Evolutionary conservation across 2,797 vertebrate genomes (phyloP).

Genomic region (Pempheris klunzingeri): DNA sequence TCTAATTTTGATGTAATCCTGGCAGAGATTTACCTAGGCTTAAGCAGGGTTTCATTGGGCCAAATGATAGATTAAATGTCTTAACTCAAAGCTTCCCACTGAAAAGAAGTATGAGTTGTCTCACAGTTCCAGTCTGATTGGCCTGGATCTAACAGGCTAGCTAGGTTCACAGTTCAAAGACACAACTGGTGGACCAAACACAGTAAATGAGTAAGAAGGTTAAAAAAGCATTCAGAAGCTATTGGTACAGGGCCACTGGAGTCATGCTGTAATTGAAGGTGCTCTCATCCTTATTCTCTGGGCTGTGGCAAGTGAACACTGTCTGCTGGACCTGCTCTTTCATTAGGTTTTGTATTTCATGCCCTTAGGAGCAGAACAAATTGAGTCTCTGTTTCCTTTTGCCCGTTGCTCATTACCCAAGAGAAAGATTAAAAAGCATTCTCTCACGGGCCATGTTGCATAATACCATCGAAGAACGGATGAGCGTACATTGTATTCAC

Average conservation of each 20-base stretch:
- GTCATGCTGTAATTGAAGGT: constrained; percentile 69
- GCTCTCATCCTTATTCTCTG: constrained; percentile 57
- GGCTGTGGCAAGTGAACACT: constrained; percentile 54
- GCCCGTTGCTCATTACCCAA: constrained; percentile 73
- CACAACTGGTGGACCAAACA: constrained; percentile 46
- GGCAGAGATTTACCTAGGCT: constrained; percentile 45
- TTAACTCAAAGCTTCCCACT: constrained; percentile 38
- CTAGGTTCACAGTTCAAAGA: constrained; percentile 47
- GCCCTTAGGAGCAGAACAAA: constrained; percentile 79
- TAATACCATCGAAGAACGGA: constrained; percentile 58
- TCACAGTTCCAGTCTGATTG: constrained; percentile 33
- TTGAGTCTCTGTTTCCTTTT: constrained; percentile 78
- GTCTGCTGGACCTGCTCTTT: constrained; percentile 71
- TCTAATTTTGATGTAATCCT: constrained; percentile 65
- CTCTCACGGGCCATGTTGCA: constrained; percentile 58
- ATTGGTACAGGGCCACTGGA: constrained; percentile 35
- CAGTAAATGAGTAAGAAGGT: constrained; percentile 49
- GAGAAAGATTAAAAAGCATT: constrained; percentile 75
- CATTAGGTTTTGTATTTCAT: constrained; percentile 81
- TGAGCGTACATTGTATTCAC: constrained; percentile 44
- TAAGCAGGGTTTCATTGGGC: constrained; percentile 44
- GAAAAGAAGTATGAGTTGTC: constrained; percentile 31
- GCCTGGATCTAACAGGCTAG: constrained; percentile 2
- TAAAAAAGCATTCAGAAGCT: constrained; percentile 50
- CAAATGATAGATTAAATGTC: constrained; percentile 65